Conservation (phyloP, 2,113 vertebrate species). For the Passer domesticus region DNA sequence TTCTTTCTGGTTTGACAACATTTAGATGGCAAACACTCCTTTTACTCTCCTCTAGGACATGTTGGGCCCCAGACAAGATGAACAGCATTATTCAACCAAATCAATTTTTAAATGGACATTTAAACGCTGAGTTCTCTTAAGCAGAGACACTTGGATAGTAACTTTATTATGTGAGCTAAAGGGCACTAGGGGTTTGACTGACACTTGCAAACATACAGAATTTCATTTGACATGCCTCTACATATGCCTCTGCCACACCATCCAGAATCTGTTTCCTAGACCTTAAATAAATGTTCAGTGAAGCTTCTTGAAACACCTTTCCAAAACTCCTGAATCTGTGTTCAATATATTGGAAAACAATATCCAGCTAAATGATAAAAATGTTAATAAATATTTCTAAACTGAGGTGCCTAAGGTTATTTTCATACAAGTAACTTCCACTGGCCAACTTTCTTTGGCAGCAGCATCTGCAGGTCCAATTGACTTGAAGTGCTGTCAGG, state of each 20-base stretch:
- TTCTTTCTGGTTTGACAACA: slow-evolving; percentile 55
- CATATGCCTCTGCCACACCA: not conserved
- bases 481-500: not conserved
- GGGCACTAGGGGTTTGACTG: not conserved
- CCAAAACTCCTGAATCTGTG: not conserved
- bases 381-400: not conserved
- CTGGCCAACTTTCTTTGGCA: not conserved
- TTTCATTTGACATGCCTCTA: not conserved
- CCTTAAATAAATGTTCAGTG: not conserved
- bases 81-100: not conserved
- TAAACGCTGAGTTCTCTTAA: slow-evolving; percentile 47
- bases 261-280: not conserved
- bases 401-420: not conserved
- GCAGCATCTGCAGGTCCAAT: not conserved
- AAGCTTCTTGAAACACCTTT: not conserved
- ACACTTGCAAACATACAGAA: not conserved
- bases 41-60: slow-evolving; percentile 22
- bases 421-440: not conserved
- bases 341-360: not conserved
- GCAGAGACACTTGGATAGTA: not conserved
- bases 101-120: slow-evolving; percentile 17
- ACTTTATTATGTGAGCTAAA: slow-evolving; percentile 29
- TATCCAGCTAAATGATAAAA: not conserved
- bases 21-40: slow-evolving; percentile 60
- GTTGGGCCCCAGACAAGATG: slow-evolving; percentile 12